phyloP scores from a whole-genome alignment of 2,113 vertebrate species.

The Rhinolophus ferrumequinum region DNA sequence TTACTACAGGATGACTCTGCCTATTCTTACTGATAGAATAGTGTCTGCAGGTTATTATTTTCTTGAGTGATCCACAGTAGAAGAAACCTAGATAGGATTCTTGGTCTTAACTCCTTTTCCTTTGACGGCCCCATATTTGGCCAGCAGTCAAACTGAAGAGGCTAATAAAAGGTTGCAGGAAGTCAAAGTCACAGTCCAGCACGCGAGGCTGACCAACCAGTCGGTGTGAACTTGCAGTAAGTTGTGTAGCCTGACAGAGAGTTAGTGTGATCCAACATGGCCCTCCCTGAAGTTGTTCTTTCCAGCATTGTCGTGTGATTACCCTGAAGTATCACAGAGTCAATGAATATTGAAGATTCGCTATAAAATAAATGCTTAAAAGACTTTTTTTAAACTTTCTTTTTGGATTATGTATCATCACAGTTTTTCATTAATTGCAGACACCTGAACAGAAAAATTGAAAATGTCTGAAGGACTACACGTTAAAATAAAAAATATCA shows the following conservation, averaged over 20 bases:
- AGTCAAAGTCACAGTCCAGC: background rate
- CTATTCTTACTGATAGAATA: background rate
- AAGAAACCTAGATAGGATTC: background rate
- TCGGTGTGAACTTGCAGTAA: background rate
- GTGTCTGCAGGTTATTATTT: background rate
- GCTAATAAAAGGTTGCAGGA: background rate
- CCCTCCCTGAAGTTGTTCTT: background rate
- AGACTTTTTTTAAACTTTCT: background rate
- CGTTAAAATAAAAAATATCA: slow-evolving; percentile 20
- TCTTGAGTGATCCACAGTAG: background rate
- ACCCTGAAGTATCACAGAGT: background rate
- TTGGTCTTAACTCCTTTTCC: background rate
- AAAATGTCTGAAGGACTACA: background rate
- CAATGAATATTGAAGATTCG: slow-evolving; percentile 15
- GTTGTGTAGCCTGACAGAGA: background rate
- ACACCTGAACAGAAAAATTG: background rate
- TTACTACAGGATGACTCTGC: background rate
- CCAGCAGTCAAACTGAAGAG: background rate
- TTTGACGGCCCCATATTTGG: background rate
- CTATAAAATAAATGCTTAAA: slow-evolving; percentile 14
- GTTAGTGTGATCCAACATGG: background rate
- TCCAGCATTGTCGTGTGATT: slow-evolving; percentile 18
- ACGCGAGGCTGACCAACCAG: background rate
- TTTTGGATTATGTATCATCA: background rate
- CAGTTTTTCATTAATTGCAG: background rate